phyloP scores from a whole-genome alignment of 2,797 vertebrate genomes.

The Notamacropus eugenii region DNA sequence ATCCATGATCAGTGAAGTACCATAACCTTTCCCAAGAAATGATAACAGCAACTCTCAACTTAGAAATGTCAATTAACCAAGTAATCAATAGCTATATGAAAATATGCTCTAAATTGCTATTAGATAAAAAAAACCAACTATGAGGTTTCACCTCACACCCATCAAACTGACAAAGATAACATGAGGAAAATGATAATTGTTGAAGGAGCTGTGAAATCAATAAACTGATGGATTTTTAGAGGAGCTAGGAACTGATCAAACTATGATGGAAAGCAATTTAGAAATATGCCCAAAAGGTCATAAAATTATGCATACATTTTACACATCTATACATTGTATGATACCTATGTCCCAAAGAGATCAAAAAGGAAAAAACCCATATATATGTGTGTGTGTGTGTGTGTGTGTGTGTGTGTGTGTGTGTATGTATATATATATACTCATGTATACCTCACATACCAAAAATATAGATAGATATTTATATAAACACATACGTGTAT shows the following conservation, averaged over 20 bases:
- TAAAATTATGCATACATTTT: neutral
- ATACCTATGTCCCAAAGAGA: neutral
- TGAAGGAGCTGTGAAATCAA: neutral
- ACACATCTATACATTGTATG: neutral
- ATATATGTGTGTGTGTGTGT: neutral
- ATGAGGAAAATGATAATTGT: neutral
- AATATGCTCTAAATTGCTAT: neutral
- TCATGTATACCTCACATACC: too few species aligned
- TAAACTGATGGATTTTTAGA: neutral
- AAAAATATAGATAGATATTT: too few species aligned
- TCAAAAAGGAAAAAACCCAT: neutral
- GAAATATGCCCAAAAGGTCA: neutral
- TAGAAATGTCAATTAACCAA: neutral
- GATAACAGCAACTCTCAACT: neutral
- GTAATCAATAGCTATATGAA: neutral
- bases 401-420: rapidly evolving
- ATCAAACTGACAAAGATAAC: neutral
- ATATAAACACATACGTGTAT: too few species aligned
- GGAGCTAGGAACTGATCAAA: neutral
- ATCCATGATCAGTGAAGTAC: neutral
- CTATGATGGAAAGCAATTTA: neutral
- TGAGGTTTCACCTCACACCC: neutral
- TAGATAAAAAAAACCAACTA: neutral
- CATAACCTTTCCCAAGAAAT: neutral
- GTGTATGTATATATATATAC: too few species aligned